A percentile compares a stretch with the other conserved stretches of the same genome.
These are phyloP conservation scores for Periophthalmodon schlosseri DNA, from an alignment of 2,113 vertebrate species.

Conservation along the genomic window DNA sequence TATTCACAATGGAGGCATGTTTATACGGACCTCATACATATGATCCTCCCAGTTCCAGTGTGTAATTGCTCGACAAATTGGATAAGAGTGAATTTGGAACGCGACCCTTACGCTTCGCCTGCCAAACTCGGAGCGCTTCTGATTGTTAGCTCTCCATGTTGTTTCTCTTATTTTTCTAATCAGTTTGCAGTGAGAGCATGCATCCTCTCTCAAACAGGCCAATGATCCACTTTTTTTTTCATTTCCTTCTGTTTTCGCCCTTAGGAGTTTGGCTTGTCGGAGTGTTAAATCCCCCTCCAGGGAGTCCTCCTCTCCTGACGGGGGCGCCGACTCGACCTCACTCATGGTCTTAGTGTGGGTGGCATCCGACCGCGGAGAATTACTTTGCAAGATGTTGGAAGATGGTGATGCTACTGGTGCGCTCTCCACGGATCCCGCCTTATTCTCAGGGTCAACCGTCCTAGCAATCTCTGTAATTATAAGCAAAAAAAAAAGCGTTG, in stretches of 20 bases:
- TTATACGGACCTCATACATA: conserved; percentile 34
- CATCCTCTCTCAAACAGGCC: conserved; percentile 60
- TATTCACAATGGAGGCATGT: conserved; percentile 12
- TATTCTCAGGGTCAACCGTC: conserved; percentile 81
- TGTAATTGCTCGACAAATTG: conserved; percentile 70
- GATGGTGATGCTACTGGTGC: conserved; percentile 70
- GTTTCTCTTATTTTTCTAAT: conserved; percentile 66
- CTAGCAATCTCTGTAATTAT: conserved; percentile 80
- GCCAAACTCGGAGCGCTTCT: conserved; percentile 58
- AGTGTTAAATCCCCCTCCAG: conserved; percentile 63
- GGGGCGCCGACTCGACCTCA: conserved; percentile 72
- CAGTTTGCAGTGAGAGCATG: conserved; percentile 59
- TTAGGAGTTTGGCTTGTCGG: conserved; percentile 73
- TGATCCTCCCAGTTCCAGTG: conserved; percentile 33
- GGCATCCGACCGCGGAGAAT: conserved; percentile 69
- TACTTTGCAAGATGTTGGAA: conserved; percentile 62
- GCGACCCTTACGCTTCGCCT: conserved; percentile 46
- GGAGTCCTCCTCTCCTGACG: conserved; percentile 68
- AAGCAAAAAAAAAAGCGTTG: conserved; percentile 69
- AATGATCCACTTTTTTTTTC: conserved; percentile 62
- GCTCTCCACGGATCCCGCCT: conserved; percentile 75
- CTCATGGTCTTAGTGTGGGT: conserved; percentile 75
- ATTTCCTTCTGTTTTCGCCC: conserved; percentile 57
- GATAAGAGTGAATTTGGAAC: conserved; percentile 65
- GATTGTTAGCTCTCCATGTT: conserved; percentile 59